Percentiles rank a stretch among this genome's conserved stretches.
These are phyloP conservation scores for Uropsilus gracilis DNA, from an alignment of 2,113 vertebrate genomes.

Conservation along the genomic window DNA sequence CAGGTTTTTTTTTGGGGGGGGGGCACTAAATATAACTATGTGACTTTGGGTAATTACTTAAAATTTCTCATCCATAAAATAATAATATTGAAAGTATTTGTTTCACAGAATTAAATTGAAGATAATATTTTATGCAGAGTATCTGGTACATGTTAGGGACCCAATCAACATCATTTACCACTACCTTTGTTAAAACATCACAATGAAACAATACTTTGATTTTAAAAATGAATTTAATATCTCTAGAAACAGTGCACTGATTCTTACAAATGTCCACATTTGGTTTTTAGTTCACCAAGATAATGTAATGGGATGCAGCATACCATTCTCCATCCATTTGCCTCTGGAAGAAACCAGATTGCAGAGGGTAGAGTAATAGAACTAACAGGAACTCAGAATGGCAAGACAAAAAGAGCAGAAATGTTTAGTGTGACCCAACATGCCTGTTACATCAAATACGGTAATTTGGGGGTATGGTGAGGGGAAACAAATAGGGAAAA, in stretches of 20 bases:
- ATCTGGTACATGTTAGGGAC: neutral
- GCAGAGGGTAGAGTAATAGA: slow-evolving; percentile 82
- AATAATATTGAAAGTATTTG: neutral
- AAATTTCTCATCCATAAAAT: slow-evolving; percentile 35
- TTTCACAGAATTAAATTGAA: neutral
- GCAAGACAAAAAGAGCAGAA: slow-evolving; percentile 81
- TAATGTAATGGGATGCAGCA: slow-evolving; percentile 71
- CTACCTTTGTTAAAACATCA: slow-evolving; percentile 35
- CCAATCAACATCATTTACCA: neutral
- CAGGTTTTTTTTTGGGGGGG: neutral
- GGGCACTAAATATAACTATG: neutral
- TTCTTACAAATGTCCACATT: slow-evolving; percentile 87
- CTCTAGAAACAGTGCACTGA: slow-evolving; percentile 87
- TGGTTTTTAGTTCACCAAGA: slow-evolving; percentile 83
- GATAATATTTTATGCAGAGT: neutral
- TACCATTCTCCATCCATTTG: slow-evolving; percentile 64
- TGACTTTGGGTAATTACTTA: neutral
- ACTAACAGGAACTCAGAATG: slow-evolving; percentile 74
- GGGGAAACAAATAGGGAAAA: slow-evolving; percentile 38
- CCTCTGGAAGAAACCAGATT: slow-evolving; percentile 74
- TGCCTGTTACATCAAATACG: slow-evolving; percentile 60
- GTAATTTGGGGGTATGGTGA: neutral
- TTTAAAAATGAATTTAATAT: slow-evolving; percentile 86
- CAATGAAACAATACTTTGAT: slow-evolving; percentile 68
- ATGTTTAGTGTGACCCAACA: slow-evolving; percentile 77